A percentile compares a stretch with the other conserved stretches of the same genome.
These are phyloP conservation scores for Antigone vipio DNA, from an alignment of 2,113 vertebrate genomes.

Conservation along the genomic window DNA sequence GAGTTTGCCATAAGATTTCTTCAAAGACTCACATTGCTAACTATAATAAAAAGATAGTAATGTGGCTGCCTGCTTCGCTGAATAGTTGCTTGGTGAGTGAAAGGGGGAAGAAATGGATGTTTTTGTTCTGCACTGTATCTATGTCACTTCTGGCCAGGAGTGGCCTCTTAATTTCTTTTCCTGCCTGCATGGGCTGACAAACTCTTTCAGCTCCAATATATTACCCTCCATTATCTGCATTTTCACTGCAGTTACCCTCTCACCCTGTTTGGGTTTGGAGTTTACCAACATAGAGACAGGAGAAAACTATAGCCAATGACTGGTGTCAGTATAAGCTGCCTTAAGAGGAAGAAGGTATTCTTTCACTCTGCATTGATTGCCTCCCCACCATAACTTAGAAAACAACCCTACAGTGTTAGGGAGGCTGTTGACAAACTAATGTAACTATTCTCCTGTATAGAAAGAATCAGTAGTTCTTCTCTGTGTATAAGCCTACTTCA, in stretches of 20 bases:
- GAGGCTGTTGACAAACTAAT: background rate
- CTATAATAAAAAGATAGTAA: background rate
- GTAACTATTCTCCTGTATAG: background rate
- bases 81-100: background rate
- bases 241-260: background rate
- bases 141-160: background rate
- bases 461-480: background rate
- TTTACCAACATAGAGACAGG: background rate
- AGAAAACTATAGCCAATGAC: background rate
- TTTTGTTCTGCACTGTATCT: background rate
- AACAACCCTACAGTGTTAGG: background rate
- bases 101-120: background rate
- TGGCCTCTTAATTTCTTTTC: background rate
- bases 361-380: background rate
- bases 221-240: background rate
- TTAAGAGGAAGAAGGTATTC: background rate
- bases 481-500: background rate
- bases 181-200: background rate
- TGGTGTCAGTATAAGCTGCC: background rate
- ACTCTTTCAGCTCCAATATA: background rate
- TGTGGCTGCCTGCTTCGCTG: background rate
- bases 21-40: background rate
- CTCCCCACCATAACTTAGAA: background rate
- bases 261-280: background rate
- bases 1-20: background rate